Conservation (phyloP, 2,888 invertebrate species). For the Thymelicus sylvestris region DNA sequence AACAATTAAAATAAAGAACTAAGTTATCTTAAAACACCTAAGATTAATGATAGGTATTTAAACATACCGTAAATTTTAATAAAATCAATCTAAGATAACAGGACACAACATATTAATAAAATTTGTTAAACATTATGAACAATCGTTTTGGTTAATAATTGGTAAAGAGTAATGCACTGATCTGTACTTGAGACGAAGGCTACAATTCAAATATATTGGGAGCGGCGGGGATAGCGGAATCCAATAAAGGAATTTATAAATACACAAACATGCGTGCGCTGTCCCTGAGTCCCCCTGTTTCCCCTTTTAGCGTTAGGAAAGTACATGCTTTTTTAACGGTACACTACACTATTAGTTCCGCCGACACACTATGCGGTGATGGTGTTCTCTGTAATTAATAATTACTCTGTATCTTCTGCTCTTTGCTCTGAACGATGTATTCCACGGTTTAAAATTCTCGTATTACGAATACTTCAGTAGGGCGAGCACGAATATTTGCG, state of each 20-base stretch:
- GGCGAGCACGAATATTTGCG: no score
- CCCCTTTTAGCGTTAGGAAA: no score
- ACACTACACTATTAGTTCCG: no score
- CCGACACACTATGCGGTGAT: no score
- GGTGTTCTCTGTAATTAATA: no score
- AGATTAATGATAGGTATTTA: constrained; percentile 60
- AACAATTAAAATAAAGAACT: constrained; percentile 57
- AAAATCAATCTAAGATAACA: constrained; percentile 68
- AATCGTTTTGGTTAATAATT: constrained; percentile 79
- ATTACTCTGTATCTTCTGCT: no score
- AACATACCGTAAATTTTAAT: constrained; percentile 66
- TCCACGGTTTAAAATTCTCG: no score
- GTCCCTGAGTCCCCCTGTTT: no score
- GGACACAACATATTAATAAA: constrained; percentile 79
- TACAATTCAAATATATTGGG: background rate
- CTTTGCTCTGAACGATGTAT: no score
- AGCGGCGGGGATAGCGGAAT: constrained; percentile 1
- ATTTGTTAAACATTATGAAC: constrained; percentile 78
- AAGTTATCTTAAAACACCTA: constrained; percentile 58
- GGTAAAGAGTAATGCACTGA: constrained; percentile 45
- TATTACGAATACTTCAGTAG: no score
- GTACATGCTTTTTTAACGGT: no score
- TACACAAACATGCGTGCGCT: background rate
- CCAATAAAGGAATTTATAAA: background rate
- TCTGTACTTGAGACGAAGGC: constrained; percentile 29